A percentile compares a stretch with the other conserved stretches of the same genome.
Evolutionary conservation across 1,140 invertebrate genomes (phyloP).

Genomic region (Tetramorium alpestre): DNA sequence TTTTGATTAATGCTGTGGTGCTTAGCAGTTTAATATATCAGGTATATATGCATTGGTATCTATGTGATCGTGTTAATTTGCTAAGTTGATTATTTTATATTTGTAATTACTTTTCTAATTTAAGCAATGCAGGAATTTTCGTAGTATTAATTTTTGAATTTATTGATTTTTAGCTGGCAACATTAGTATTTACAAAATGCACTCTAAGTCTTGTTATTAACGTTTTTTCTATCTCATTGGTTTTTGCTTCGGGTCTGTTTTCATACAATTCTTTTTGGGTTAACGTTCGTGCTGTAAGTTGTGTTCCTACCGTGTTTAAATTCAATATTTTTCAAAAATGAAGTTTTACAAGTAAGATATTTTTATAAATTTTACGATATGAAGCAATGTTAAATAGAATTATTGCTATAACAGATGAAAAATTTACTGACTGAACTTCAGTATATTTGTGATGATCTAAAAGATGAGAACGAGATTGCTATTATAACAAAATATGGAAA

Average conservation of each 20-base stretch:
- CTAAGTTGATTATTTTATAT: neutral
- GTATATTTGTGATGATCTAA: neutral
- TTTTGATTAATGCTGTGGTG: neutral
- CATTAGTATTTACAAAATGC: neutral
- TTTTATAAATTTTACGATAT: neutral
- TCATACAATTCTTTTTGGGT: neutral
- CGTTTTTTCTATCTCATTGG: neutral
- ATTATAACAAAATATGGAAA: neutral
- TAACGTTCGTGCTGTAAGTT: neutral
- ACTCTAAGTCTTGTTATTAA: neutral
- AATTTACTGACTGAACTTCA: neutral
- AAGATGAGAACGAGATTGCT: neutral
- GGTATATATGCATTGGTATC: neutral
- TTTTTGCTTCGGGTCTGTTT: neutral
- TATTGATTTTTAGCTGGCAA: neutral
- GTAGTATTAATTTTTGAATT: neutral
- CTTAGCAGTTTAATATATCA: neutral
- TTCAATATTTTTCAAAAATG: no score
- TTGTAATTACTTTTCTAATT: no score
- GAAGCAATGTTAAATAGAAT: neutral
- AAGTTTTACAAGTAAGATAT: no score
- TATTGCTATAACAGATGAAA: neutral
- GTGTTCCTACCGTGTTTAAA: neutral
- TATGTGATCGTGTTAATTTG: no score
- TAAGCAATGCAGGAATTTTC: neutral